Evolutionary conservation across 2,797 vertebrate genomes (phyloP).

Genomic region (Bufotes viridis): DNA sequence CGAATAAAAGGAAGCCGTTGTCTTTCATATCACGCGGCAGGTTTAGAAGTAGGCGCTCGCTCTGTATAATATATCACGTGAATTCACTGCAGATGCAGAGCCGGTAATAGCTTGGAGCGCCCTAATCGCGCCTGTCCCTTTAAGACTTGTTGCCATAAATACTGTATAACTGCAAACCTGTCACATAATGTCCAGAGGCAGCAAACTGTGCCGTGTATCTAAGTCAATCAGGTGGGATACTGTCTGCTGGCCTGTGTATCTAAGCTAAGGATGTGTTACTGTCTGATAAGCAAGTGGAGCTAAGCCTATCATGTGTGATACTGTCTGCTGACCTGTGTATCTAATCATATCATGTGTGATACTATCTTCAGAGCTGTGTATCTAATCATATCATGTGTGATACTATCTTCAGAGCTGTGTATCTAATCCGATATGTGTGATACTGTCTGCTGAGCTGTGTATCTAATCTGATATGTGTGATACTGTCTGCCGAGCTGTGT

Average conservation of each 20-base stretch:
- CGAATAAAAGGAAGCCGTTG: not conserved
- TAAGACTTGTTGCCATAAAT: not conserved
- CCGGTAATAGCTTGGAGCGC: not conserved
- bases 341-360: not conserved
- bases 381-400: not conserved
- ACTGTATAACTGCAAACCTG: not conserved
- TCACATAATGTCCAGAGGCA: not conserved
- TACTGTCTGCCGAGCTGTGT: not conserved
- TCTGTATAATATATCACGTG: not conserved
- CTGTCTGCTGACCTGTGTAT: not conserved
- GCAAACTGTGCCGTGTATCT: not conserved
- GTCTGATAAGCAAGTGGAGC: not conserved
- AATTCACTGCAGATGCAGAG: not conserved
- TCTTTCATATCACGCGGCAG: slow-evolving; percentile 23
- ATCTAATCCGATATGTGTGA: not conserved
- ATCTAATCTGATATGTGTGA: not conserved
- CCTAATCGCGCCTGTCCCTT: not conserved
- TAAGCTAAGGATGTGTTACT: not conserved
- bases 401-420: not conserved
- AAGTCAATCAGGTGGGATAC: not conserved
- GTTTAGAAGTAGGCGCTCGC: not conserved
- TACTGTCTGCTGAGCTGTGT: not conserved
- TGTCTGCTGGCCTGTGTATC: not conserved
- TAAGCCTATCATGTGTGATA: not conserved
- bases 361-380: not conserved